Base-by-base conservation (phyloP, 2,113 vertebrate species). In the Corydoras sp. region DNA sequence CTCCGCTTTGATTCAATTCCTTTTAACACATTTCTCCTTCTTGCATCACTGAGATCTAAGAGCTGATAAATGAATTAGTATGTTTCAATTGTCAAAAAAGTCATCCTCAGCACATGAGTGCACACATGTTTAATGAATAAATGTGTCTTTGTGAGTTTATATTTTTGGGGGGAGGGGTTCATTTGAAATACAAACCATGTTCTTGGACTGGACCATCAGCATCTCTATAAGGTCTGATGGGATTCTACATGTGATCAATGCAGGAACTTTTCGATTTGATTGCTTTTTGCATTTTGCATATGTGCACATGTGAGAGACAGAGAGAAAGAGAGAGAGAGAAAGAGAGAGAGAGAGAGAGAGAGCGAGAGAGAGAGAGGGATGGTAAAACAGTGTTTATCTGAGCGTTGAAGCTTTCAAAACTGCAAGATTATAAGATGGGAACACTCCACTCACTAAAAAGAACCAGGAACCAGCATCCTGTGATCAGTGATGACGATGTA, bases 31-130 rank as follows among this genome's bases (percentile, higher is more conserved):
- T 81, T 83, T 77, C 80, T 18, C 29, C 24, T 4, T 2, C 56
- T 83, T 83, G 78, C 82, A 83, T 83, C 82, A 83, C 24, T 53
- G 55, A 30, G 30, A 75, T 65, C 61, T 43, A 75, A 73, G 58
- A 51, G 58, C 30, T 43, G 75, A 73, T 75, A 74, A 78, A 76
- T 51, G 51, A 70, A 66, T 67, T 63, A 77, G 75, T 73, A 69
- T 65, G 43, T 63, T 69, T 58, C 67, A 77, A 71, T 60, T 78
- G 56, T 76, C 71, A 71, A 50, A 77, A 73, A 62, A 72, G 67
- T 73, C 76, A 67, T 48, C 58, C 15, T 35, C 58, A 59, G 51
- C 64, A 53, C 59, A 51, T 65, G 61, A 55, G 61, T 48, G 61
- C 15, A 35, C 43, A n/a, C 12, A 31, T 48, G 13, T 30, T n/a